Conservation (phyloP, 2,113 vertebrate species). For the Fukomys damarensis region DNA sequence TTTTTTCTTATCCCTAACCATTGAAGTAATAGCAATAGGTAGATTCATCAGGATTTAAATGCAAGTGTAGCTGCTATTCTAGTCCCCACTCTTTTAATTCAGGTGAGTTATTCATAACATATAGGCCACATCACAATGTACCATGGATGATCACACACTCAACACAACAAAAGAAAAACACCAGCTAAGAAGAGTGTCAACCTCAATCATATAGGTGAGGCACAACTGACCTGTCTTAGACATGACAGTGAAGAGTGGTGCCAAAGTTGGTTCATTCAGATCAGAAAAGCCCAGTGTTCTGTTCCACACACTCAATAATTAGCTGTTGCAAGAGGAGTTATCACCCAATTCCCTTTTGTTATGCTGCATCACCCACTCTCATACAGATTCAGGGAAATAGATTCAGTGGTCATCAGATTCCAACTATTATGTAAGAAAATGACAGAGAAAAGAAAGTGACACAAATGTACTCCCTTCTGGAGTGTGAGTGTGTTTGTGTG, state of each 20-base stretch:
- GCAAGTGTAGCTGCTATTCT: background rate
- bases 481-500: background rate
- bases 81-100: background rate
- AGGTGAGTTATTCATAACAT: background rate
- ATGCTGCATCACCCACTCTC: background rate
- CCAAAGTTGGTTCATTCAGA: background rate
- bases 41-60: background rate
- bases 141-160: background rate
- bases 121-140: background rate
- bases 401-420: background rate
- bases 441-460: background rate
- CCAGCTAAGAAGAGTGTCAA: background rate
- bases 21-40: background rate
- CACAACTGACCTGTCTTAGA: background rate
- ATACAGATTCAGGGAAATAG: background rate
- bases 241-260: background rate
- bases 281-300: background rate
- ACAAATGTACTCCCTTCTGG: background rate
- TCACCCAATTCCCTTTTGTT: background rate
- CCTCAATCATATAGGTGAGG: background rate
- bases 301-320: background rate
- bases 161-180: constrained; percentile 10
- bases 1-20: constrained; percentile 27
- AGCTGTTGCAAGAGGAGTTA: background rate
- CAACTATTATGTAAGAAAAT: background rate